These are phyloP conservation scores for Drosophila ficusphila DNA, from an alignment of 1,140 invertebrate species.

Conservation along the genomic window DNA sequence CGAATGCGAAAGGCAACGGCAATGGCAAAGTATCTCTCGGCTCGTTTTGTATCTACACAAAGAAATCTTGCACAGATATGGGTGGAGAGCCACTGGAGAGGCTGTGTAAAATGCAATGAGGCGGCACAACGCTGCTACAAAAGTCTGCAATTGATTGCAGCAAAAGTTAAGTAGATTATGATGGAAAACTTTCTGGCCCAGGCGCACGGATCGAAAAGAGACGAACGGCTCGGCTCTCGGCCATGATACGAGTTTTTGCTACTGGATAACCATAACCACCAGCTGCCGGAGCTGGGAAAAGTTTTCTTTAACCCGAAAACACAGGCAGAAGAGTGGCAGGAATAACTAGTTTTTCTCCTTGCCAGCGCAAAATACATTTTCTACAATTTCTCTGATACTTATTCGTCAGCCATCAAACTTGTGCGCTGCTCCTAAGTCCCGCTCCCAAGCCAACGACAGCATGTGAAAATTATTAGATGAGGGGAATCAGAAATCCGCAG, in stretches of 20 bases:
- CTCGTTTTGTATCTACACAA: slow-evolving; percentile 67
- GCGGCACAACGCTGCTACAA: slow-evolving; percentile 52
- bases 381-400: slow-evolving; percentile 61
- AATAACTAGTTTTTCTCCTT: slow-evolving; percentile 59
- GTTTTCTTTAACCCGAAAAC: slow-evolving; percentile 37
- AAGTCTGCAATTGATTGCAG: slow-evolving; percentile 78
- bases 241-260: slow-evolving; percentile 65
- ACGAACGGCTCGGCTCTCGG: slow-evolving; percentile 16
- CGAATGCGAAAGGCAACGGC: slow-evolving; percentile 37
- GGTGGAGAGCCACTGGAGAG: slow-evolving; percentile 39
- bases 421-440: slow-evolving; percentile 45
- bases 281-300: slow-evolving; percentile 45
- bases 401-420: slow-evolving; percentile 64
- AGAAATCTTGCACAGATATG: slow-evolving; percentile 59
- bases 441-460: background rate
- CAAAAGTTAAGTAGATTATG: slow-evolving; percentile 83
- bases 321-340: slow-evolving; percentile 15
- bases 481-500: background rate
- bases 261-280: slow-evolving; percentile 52
- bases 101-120: slow-evolving; percentile 73
- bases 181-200: slow-evolving; percentile 71
- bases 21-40: slow-evolving; percentile 32
- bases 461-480: slow-evolving; percentile 3
- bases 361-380: slow-evolving; percentile 42
- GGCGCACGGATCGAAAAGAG: background rate